These are phyloP conservation scores for Dugesia japonica DNA, from an alignment of 2,888 invertebrate genomes.

Conservation along the genomic window DNA sequence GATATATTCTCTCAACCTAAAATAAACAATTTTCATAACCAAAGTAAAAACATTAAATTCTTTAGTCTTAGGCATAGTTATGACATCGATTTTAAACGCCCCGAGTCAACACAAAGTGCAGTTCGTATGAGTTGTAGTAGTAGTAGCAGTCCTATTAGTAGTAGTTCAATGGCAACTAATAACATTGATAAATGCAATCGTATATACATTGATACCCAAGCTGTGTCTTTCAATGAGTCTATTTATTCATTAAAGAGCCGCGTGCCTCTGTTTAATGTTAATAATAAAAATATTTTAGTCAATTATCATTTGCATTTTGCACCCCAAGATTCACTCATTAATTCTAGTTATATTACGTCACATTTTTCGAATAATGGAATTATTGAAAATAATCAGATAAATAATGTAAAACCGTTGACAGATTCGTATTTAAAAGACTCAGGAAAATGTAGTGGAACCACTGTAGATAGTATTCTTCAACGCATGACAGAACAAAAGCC, in stretches of 20 bases:
- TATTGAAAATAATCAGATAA: neutral
- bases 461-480: neutral
- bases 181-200: neutral
- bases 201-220: neutral
- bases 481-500: neutral
- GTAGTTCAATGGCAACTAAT: neutral
- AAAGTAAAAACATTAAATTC: neutral
- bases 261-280: neutral
- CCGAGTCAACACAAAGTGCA: neutral
- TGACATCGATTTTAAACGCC: neutral
- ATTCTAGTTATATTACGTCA: neutral
- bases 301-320: conserved; percentile 10
- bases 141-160: neutral
- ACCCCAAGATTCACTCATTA: neutral
- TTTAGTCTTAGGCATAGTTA: neutral
- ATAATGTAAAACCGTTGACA: neutral
- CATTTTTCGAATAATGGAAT: neutral
- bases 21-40: neutral
- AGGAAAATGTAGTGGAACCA: neutral
- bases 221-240: conserved; percentile 8
- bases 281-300: neutral
- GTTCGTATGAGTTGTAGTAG: neutral
- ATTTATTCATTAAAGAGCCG: neutral
- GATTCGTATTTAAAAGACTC: too few relatives aligned
- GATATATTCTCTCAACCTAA: neutral